Conservation (phyloP, 2,113 vertebrate species). For the Misgurnus anguillicaudatus region DNA sequence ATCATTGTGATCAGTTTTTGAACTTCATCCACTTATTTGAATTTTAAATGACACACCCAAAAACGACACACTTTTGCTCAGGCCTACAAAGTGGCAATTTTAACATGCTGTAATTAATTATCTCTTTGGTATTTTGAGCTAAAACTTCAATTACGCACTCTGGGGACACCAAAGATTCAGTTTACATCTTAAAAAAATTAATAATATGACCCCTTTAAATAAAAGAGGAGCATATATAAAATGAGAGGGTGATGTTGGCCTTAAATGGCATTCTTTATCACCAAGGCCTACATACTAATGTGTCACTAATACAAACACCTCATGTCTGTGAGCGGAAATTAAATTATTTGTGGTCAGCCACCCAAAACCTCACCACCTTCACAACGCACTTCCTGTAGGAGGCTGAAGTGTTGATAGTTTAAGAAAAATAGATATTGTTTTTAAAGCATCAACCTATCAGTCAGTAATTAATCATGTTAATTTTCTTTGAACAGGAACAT, state of each 20-base stretch:
- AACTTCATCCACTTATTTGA: too few relatives aligned
- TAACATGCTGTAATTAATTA: too few relatives aligned
- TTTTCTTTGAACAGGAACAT: background rate
- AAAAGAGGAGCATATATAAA: background rate
- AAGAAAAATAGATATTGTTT: background rate
- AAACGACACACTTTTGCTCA: too few relatives aligned
- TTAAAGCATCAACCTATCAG: background rate
- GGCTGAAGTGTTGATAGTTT: background rate
- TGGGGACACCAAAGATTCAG: too few relatives aligned
- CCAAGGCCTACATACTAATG: background rate
- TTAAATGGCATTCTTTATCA: background rate
- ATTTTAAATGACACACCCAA: too few relatives aligned
- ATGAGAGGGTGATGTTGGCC: background rate
- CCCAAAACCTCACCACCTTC: background rate
- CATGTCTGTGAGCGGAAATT: background rate
- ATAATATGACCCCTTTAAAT: too few relatives aligned
- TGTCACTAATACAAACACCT: background rate
- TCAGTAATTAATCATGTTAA: background rate
- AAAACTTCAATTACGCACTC: too few relatives aligned
- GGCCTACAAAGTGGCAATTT: too few relatives aligned
- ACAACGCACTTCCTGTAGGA: background rate
- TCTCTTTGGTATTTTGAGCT: too few relatives aligned
- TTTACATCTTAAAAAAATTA: too few relatives aligned
- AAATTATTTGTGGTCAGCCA: background rate
- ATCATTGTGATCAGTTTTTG: too few relatives aligned